phyloP scores from a whole-genome alignment of 2,797 vertebrate genomes.

The Sebastes matsubarae region DNA sequence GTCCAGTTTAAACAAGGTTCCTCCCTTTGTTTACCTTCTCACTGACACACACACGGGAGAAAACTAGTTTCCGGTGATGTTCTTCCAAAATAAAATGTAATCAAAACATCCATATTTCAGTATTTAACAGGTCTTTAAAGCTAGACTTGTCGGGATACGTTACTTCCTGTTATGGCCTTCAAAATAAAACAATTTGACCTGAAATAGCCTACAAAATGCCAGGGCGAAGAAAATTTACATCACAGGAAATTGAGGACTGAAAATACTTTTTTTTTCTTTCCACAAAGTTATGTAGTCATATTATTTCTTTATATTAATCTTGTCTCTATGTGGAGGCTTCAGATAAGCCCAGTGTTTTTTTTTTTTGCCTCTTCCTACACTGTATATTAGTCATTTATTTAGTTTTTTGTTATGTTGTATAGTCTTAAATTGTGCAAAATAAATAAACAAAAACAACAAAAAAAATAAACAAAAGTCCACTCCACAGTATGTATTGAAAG shows the following conservation, averaged over 20 bases:
- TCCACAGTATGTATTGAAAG: not conserved
- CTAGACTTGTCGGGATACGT: rapidly evolving
- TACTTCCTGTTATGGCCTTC: not conserved
- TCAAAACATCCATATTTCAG: no score
- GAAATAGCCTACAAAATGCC: not conserved
- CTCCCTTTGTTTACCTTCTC: conserved; percentile 1
- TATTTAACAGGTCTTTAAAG: not conserved
- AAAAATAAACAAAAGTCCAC: not conserved
- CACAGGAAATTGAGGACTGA: not conserved
- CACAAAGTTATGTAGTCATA: no score
- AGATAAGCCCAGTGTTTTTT: no score
- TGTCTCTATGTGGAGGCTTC: no score
- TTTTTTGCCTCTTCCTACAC: no score
- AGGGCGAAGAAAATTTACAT: not conserved
- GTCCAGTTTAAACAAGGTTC: not conserved
- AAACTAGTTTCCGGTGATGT: not conserved
- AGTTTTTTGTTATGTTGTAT: no score
- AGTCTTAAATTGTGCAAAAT: no score
- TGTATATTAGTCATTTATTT: no score
- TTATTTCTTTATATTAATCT: no score
- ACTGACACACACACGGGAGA: rapidly evolving
- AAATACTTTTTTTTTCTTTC: not conserved
- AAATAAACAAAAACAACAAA: no score
- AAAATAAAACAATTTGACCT: conserved; percentile 6
- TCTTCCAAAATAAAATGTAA: conserved; percentile 28